These are phyloP conservation scores for Megamerina dolium DNA, from an alignment of 2,888 invertebrate species.

Conservation along the genomic window DNA sequence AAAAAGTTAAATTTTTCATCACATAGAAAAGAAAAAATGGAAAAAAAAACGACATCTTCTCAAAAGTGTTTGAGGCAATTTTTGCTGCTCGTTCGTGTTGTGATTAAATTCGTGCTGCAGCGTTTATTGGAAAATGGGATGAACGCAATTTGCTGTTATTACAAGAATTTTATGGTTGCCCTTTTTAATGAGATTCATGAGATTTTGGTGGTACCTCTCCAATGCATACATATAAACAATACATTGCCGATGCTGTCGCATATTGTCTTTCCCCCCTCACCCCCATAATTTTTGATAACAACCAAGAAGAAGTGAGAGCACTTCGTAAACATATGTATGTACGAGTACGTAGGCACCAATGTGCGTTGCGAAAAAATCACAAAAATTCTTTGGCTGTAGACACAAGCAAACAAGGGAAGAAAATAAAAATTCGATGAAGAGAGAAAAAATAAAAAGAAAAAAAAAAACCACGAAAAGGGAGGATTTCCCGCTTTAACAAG, in stretches of 20 bases:
- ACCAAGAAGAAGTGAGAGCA: too few relatives aligned
- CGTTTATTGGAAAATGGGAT: conserved; percentile 31
- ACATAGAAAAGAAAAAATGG: too few relatives aligned
- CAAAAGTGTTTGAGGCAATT: too few relatives aligned
- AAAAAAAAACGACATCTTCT: too few relatives aligned
- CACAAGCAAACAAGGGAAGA: neutral
- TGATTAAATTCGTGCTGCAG: too few relatives aligned
- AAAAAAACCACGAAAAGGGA: conserved; percentile 14
- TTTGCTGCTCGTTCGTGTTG: too few relatives aligned
- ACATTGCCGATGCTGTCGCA: neutral
- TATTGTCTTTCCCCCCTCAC: neutral
- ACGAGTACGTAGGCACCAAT: neutral
- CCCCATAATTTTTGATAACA: neutral
- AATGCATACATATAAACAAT: neutral
- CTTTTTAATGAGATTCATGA: conserved; percentile 36
- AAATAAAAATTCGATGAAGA: too few relatives aligned
- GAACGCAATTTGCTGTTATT: conserved; percentile 37
- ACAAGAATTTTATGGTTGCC: conserved; percentile 34
- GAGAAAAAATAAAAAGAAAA: conserved; percentile 7
- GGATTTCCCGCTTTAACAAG: conserved; percentile 14
- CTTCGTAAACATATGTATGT: neutral
- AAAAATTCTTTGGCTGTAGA: neutral
- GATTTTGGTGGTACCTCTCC: conserved; percentile 20
- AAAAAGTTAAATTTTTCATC: too few relatives aligned
- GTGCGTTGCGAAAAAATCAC: neutral